Base-by-base conservation (phyloP, 2,113 vertebrate genomes). In the Ochotona curzoniae region DNA sequence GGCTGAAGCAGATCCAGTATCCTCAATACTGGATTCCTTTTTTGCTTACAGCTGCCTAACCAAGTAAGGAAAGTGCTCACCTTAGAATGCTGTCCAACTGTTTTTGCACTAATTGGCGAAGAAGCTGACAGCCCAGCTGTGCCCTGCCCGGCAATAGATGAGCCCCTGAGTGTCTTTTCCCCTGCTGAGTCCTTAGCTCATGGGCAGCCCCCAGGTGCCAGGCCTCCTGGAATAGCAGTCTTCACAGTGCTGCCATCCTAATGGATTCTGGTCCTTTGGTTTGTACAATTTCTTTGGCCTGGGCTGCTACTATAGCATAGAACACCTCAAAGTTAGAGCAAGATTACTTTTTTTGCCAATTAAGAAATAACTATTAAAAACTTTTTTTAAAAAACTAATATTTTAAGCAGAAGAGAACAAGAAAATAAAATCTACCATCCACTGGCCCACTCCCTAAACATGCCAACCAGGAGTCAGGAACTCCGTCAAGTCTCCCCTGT, bases 281-380 rank as follows among this genome's bases (percentile, higher is more conserved):
- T 35, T 85, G 30, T 26, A 69, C 63, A 38, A 75, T 83, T 35
- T 74, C 51, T 89, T 44, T 88, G 8, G 26, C 54, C 79, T 35
- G 79, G 13, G 44, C 66, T 93, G 11, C 66, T 88, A 82, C 32
- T 67, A 83, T 94, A 93, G n/a, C 35, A 86, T 28, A 88, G 78
- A 89, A 6, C 18, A 83, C 38, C 35, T 38, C 30, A 87, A 11
- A 84, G 13, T 82, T 93, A 82, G 26, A 89, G 15, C 32, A 32
- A 63, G 74, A 70, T 85, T 84, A 74, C 26, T 70, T 74, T 91
- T n/a, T 93, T 87, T 2, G 5, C 69, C 28, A 75, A n/a, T 75
- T 93, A 82, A 96, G 35, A 54, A 90, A 83, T 57, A 57, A 57
- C 54, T 57, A 57, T 20, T 57, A 57, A 57, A 13, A 15, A 57